Percentiles rank a stretch among this genome's conserved stretches.
Conservation (phyloP, 2,113 vertebrate species). For the Nothoprocta perdicaria region DNA sequence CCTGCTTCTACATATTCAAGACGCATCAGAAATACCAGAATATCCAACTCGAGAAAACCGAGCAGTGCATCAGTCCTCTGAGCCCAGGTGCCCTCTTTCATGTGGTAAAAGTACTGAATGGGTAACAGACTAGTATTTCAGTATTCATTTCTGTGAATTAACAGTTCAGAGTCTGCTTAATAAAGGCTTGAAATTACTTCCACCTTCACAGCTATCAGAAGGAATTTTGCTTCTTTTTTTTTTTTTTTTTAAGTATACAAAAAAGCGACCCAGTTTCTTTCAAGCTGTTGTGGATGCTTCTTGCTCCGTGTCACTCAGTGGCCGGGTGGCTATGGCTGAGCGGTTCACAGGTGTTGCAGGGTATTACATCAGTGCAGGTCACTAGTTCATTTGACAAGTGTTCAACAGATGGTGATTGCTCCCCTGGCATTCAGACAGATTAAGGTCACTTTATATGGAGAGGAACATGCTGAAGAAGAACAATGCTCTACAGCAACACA, state of each 20-base stretch:
- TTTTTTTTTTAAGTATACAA: slow-evolving; percentile 1
- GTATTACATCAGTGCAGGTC: not conserved
- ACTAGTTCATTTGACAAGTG: not conserved
- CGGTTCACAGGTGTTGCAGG: not conserved
- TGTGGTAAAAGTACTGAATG: not conserved
- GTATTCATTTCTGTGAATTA: not conserved
- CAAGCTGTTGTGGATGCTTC: not conserved
- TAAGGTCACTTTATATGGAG: not conserved
- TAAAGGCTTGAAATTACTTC: slow-evolving; percentile 17
- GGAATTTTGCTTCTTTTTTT: not conserved
- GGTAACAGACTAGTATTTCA: not conserved
- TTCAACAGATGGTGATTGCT: not conserved
- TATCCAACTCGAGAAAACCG: slow-evolving; percentile 1
- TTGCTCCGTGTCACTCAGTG: not conserved
- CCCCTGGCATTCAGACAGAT: not conserved
- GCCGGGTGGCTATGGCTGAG: not conserved
- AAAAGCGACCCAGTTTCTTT: not conserved
- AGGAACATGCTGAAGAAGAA: not conserved
- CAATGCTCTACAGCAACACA: not conserved
- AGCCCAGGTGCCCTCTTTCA: not conserved
- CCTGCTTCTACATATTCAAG: slow-evolving; percentile 18
- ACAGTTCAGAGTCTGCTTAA: slow-evolving; percentile 9
- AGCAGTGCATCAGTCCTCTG: not conserved
- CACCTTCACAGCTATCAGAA: not conserved
- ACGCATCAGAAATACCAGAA: slow-evolving; percentile 37